These are phyloP conservation scores for Agrochola lychnidis DNA, from an alignment of 2,888 invertebrate genomes.

Conservation along the genomic window DNA sequence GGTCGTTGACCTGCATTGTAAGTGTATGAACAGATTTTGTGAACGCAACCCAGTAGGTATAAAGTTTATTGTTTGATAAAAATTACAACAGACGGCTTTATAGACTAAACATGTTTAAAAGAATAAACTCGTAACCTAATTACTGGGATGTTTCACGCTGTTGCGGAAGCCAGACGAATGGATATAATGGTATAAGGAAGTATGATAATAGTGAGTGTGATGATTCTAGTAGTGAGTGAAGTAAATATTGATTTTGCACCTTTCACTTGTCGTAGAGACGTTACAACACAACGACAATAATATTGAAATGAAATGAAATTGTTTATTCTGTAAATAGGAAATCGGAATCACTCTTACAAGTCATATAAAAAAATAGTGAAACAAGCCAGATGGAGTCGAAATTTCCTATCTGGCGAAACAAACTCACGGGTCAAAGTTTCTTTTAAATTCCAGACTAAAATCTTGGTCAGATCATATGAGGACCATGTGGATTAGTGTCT, in stretches of 20 bases:
- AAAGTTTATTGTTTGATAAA: conserved; percentile 63
- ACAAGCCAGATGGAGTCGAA: no score
- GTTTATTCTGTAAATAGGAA: no score
- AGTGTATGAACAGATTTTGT: conserved; percentile 61
- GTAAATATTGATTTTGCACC: conserved; percentile 40
- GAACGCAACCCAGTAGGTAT: conserved; percentile 54
- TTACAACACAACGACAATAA: no score
- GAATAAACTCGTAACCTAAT: conserved; percentile 44
- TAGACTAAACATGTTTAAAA: conserved; percentile 55
- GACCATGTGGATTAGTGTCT: no score
- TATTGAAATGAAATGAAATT: background rate
- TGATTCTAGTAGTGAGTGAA: conserved; percentile 6
- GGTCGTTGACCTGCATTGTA: conserved; percentile 71
- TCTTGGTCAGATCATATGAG: no score
- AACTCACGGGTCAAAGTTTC: no score
- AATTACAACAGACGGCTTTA: conserved; percentile 44
- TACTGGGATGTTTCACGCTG: conserved; percentile 27
- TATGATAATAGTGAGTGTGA: conserved; percentile 3
- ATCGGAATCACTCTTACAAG: no score
- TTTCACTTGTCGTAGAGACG: background rate
- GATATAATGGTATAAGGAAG: conserved; percentile 8
- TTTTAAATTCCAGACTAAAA: no score
- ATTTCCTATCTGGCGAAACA: no score
- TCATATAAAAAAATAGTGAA: no score
- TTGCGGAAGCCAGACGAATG: conserved; percentile 13